A percentile compares a stretch with the other conserved stretches of the same genome.
Evolutionary conservation across 2,797 vertebrate genomes (phyloP).

Genomic region (Mastacembelus armatus): DNA sequence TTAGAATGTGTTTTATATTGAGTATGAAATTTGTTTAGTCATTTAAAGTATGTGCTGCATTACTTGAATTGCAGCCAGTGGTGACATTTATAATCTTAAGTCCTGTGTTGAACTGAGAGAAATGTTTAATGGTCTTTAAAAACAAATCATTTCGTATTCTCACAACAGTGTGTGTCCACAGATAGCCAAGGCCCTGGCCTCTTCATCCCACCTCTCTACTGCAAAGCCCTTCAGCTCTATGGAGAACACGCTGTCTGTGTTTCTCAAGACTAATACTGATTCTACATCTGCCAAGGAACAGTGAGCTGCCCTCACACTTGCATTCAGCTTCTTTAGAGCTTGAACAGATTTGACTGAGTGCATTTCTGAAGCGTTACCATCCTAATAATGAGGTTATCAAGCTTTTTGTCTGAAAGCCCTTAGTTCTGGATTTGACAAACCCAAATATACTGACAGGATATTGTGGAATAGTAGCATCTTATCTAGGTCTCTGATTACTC

Average conservation of each 20-base stretch:
- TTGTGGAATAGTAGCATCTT: too few relatives aligned
- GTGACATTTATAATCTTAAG: not conserved
- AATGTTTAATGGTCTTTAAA: not conserved
- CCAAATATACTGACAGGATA: too few relatives aligned
- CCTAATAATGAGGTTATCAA: not conserved
- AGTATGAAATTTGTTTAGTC: not conserved
- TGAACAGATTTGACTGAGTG: not conserved
- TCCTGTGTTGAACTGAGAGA: not conserved
- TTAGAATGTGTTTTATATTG: not conserved
- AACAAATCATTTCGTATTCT: not conserved
- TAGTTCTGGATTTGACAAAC: too few relatives aligned
- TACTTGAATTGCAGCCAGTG: not conserved
- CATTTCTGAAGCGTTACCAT: not conserved
- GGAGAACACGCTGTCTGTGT: conserved; percentile 80
- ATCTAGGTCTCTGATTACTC: too few relatives aligned
- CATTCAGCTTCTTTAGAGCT: not conserved
- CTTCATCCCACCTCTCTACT: conserved; percentile 66
- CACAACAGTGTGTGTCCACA: conserved; percentile 30
- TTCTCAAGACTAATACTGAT: conserved; percentile 76
- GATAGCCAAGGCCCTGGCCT: conserved; percentile 74
- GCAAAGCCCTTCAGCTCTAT: conserved; percentile 57
- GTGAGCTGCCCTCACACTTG: conserved; percentile 49
- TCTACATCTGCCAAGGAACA: conserved; percentile 51
- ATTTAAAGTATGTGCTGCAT: not conserved
- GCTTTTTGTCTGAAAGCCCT: not conserved